These are phyloP conservation scores for Dryoscopus gambensis DNA, from an alignment of 2,113 vertebrate species.

Conservation along the genomic window DNA sequence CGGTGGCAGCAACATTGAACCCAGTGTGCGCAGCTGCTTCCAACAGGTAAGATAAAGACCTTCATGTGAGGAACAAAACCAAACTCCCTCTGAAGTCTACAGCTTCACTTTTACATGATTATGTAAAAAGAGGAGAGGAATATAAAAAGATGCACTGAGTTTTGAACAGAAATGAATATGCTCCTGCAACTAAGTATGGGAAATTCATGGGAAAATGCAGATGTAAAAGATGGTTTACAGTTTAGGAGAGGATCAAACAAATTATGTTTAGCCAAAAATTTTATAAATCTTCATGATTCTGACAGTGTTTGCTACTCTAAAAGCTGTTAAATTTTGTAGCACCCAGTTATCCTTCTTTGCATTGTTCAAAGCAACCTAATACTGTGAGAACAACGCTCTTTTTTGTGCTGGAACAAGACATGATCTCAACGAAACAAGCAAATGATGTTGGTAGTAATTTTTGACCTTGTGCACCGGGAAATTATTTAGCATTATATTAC, in stretches of 20 bases:
- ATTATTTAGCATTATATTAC: not conserved
- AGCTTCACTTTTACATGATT: not conserved
- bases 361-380: not conserved
- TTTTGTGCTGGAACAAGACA: not conserved
- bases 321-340: not conserved
- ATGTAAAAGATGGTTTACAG: not conserved
- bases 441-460: not conserved
- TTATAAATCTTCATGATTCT: conserved; percentile 1
- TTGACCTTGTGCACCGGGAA: conserved; percentile 13
- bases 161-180: not conserved
- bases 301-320: not conserved
- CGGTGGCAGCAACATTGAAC: conserved; percentile 96
- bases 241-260: not conserved
- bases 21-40: conserved; percentile 96
- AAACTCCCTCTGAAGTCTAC: not conserved
- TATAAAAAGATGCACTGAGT: not conserved
- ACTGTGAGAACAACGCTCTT: not conserved
- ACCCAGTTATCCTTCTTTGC: not conserved
- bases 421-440: not conserved
- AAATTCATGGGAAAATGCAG: not conserved
- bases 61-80: not conserved
- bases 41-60: conserved; percentile 77
- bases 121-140: not conserved
- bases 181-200: not conserved
- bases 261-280: not conserved